Evolutionary conservation across 2,888 invertebrate species (phyloP).

Genomic region (Serripes groenlandicus): DNA sequence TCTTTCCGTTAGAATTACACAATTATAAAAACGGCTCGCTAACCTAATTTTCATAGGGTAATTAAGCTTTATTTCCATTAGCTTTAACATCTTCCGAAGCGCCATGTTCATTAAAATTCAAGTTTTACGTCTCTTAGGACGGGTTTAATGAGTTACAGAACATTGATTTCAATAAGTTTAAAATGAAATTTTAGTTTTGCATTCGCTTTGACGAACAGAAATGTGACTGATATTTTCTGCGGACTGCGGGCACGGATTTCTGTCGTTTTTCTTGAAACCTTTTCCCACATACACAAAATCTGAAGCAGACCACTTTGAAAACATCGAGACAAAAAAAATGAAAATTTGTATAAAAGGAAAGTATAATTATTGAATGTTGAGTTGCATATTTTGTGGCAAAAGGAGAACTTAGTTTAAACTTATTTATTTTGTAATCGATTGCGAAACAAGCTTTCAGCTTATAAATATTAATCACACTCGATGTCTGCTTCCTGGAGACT

Average conservation of each 20-base stretch:
- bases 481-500: too few relatives aligned
- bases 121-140: constrained; percentile 6
- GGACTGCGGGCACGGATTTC: background rate
- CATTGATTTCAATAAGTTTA: constrained; percentile 22
- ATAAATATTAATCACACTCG: too few relatives aligned
- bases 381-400: too few relatives aligned
- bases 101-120: constrained; percentile 15
- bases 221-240: background rate
- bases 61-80: constrained; percentile 26
- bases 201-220: too few relatives aligned
- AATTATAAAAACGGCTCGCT: constrained; percentile 17
- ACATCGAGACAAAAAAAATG: background rate
- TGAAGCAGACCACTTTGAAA: background rate
- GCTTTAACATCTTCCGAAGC: background rate
- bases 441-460: too few relatives aligned
- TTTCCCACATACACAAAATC: background rate
- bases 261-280: background rate
- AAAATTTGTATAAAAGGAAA: background rate
- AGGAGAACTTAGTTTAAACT: too few relatives aligned
- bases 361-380: too few relatives aligned
- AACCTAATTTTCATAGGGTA: constrained; percentile 13
- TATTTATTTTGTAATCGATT: too few relatives aligned
- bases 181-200: constrained; percentile 10
- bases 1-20: constrained; percentile 4
- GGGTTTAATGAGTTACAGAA: constrained; percentile 8